These are phyloP conservation scores for Nineta flava DNA, from an alignment of 2,888 invertebrate genomes.

Conservation along the genomic window DNA sequence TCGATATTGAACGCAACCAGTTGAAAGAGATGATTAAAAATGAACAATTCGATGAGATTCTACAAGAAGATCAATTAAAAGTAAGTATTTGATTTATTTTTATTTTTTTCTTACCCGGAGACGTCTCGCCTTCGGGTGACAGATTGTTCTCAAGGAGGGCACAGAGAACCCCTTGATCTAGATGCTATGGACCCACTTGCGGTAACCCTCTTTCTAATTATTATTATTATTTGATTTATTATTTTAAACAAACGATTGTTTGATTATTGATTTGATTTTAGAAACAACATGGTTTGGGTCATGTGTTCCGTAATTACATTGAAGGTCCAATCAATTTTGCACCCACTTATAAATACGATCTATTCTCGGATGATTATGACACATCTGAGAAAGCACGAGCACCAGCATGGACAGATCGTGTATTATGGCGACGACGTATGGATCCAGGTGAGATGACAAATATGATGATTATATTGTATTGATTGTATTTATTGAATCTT, in stretches of 20 bases:
- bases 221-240: too few relatives aligned
- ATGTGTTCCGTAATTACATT: conserved; percentile 81
- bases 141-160: too few relatives aligned
- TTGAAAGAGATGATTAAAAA: conserved; percentile 68
- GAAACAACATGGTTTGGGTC: conserved; percentile 61
- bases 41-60: conserved; percentile 56
- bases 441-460: conserved; percentile 48
- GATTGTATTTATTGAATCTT: conserved; percentile 1
- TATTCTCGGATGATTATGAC: conserved; percentile 97
- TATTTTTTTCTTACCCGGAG: too few relatives aligned
- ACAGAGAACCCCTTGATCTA: too few relatives aligned
- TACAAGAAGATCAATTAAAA: conserved; percentile 76
- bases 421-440: conserved; percentile 80
- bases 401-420: conserved; percentile 96
- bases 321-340: conserved; percentile 86
- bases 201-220: too few relatives aligned
- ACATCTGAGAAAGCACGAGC: conserved; percentile 95
- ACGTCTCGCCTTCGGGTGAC: background rate
- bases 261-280: conserved; percentile 17
- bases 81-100: conserved; percentile 19
- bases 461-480: background rate
- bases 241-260: too few relatives aligned
- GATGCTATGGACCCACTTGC: too few relatives aligned
- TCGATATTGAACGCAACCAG: conserved; percentile 90
- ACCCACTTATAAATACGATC: conserved; percentile 97